Percentiles rank a stretch among this genome's conserved stretches.
Evolutionary conservation across 2,797 vertebrate genomes (phyloP).

Genomic region (Microctenopoma stevenorrisi): DNA sequence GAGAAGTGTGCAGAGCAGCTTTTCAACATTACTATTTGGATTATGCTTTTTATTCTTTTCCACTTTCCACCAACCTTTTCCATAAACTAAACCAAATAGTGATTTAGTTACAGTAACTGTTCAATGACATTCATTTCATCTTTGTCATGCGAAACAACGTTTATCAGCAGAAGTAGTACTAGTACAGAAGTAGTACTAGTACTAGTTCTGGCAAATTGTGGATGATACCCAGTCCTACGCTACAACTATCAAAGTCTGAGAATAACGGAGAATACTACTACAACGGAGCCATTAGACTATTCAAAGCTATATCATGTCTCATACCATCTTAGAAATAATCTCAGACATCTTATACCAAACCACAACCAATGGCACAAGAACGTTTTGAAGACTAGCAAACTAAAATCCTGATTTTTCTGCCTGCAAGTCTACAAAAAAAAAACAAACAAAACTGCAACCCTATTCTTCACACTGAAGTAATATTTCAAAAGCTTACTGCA

Average conservation of each 20-base stretch:
- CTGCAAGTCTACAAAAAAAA: conserved; percentile 14
- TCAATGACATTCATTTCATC: too few relatives aligned
- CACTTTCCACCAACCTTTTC: too few relatives aligned
- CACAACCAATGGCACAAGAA: conserved; percentile 55
- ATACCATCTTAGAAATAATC: not conserved
- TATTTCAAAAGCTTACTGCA: conserved; percentile 18
- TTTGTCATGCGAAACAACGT: too few relatives aligned
- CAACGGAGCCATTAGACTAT: conserved; percentile 30
- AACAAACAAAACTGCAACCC: not conserved
- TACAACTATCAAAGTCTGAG: conserved; percentile 3
- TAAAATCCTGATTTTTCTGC: conserved; percentile 43
- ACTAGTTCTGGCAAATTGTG: conserved; percentile 5
- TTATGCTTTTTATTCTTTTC: too few relatives aligned
- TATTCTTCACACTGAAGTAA: conserved; percentile 9
- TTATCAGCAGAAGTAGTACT: too few relatives aligned
- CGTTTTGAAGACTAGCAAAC: conserved; percentile 47
- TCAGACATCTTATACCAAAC: conserved; percentile 49
- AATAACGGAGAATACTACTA: conserved; percentile 27
- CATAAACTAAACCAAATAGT: too few relatives aligned
- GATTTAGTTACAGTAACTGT: too few relatives aligned
- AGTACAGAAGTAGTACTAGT: not conserved
- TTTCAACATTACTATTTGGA: too few relatives aligned
- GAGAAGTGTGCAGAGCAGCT: too few relatives aligned
- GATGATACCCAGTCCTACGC: conserved; percentile 46
- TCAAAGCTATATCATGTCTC: conserved; percentile 40